Percentiles rank a stretch among this genome's conserved stretches.
phyloP scores from a whole-genome alignment of 1,140 invertebrate species.

The Lasioglossum albipes region DNA sequence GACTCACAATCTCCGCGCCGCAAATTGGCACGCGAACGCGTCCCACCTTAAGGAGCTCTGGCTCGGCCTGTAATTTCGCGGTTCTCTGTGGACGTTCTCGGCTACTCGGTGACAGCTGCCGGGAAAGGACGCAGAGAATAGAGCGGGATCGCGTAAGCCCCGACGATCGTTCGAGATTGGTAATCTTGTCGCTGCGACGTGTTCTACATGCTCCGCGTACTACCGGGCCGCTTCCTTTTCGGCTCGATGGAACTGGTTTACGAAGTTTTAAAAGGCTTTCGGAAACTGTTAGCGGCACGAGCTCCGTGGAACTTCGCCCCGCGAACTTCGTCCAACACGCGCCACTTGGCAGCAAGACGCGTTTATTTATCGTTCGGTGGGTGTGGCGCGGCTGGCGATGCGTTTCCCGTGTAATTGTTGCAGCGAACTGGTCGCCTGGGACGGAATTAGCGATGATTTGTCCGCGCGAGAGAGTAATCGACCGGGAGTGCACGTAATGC shows the following conservation, averaged over 20 bases:
- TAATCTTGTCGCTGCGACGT: neutral
- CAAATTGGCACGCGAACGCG: constrained; percentile 48
- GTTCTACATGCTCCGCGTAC: neutral
- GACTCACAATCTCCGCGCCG: constrained; percentile 45
- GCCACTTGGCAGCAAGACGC: neutral
- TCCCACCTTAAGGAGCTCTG: neutral
- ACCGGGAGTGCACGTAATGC: too few relatives aligned
- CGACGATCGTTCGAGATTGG: neutral
- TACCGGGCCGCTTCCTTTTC: too few relatives aligned
- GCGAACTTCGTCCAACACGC: neutral
- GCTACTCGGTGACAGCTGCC: constrained; percentile 1
- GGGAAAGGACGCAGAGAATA: neutral
- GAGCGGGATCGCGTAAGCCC: too few relatives aligned
- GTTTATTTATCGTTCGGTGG: constrained; percentile 26
- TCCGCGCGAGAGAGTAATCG: too few relatives aligned
- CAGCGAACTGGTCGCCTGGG: constrained; percentile 20
- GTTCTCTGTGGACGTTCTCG: constrained; percentile 4
- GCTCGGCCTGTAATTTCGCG: constrained; percentile 33
- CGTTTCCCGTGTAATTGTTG: constrained; percentile 25
- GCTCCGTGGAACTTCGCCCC: neutral
- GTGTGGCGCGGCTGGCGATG: constrained; percentile 19
- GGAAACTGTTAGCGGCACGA: neutral
- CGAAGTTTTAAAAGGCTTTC: constrained; percentile 9
- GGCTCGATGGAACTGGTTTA: too few relatives aligned
- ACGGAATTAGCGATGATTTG: constrained; percentile 43